Evolutionary conservation across 2,888 invertebrate genomes (phyloP), one percentile per base, ranked within the genome.

Genomic region (Drosophila suboccidentalis): DNA sequence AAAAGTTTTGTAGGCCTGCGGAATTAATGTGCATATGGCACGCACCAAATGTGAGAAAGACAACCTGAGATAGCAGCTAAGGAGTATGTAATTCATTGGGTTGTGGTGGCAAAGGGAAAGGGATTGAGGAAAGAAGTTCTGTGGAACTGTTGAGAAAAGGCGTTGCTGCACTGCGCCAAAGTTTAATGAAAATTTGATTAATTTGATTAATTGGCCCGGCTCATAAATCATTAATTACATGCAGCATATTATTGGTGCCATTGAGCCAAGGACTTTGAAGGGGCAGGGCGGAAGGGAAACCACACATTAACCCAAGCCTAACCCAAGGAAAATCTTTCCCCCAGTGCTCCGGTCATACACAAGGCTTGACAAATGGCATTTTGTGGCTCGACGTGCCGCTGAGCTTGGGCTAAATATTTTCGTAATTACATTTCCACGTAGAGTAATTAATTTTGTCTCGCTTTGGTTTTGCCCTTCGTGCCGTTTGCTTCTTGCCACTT

Each of bases 371-470:
- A 86, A 86, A 89, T 86, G 87, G 89, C 87, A 86, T 86, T 86
- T 76, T 86, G 81, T 78, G 84, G 81, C 68, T 59, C 80, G 83
- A 78, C 87, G 82, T 84, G 88, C 83, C 73, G 85, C 82, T 71
- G 75, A 77, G 81, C 73, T 84, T 78, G 72, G 79, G 87, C 87
- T 90, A 91, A 91, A 91, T 91, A 91, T 91, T 91, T 91, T 91
- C 90, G 90, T 91, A 91, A 91, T 91, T 91, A 91, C 91, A 91
- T 91, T 91, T 91, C 89, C 90, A 89, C 90, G 87, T 87, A 89
- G 91, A 90, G 91, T 91, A 91, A 91, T 91, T 91, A 91, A 91
- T 91, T 91, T 91, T 90, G 90, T 91, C 91, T 90, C 82, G 82
- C 89, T 87, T 79, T 83, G 84, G 79, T 73, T 76, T 76, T 62